Evolutionary conservation across 2,113 vertebrate species (phyloP).

Genomic region (Orientallactaga bullata): DNA sequence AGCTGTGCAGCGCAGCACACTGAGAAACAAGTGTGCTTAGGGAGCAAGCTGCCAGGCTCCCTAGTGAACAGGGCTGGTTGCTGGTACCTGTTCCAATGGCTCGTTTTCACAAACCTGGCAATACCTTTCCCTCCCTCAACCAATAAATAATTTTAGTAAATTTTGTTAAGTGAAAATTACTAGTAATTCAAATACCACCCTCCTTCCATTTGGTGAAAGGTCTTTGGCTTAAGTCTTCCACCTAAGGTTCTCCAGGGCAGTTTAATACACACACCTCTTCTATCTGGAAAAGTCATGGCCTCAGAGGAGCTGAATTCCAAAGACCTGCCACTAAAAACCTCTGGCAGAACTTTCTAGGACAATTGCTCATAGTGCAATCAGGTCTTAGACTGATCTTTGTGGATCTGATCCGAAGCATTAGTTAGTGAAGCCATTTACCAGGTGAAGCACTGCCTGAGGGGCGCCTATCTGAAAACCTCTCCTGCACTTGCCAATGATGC

Average conservation of each 20-base stretch:
- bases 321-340: constrained; percentile 17
- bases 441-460: not conserved
- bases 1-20: not conserved
- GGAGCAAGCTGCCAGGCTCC: not conserved
- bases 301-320: not conserved
- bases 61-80: fast-evolving
- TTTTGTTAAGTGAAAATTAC: not conserved
- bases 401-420: not conserved
- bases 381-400: not conserved
- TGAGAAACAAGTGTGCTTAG: not conserved
- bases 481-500: not conserved
- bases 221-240: not conserved
- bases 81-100: not conserved
- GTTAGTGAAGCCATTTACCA: not conserved
- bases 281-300: not conserved
- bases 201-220: not conserved
- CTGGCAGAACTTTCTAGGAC: not conserved
- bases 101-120: not conserved
- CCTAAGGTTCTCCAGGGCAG: not conserved
- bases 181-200: not conserved
- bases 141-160: not conserved
- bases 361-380: constrained; percentile 20
- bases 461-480: not conserved
- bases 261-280: not conserved
- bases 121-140: not conserved